Evolutionary conservation across 2,113 vertebrate genomes (phyloP), one percentile per base, ranked within the genome.

Genomic region (Caranx ignobilis): DNA sequence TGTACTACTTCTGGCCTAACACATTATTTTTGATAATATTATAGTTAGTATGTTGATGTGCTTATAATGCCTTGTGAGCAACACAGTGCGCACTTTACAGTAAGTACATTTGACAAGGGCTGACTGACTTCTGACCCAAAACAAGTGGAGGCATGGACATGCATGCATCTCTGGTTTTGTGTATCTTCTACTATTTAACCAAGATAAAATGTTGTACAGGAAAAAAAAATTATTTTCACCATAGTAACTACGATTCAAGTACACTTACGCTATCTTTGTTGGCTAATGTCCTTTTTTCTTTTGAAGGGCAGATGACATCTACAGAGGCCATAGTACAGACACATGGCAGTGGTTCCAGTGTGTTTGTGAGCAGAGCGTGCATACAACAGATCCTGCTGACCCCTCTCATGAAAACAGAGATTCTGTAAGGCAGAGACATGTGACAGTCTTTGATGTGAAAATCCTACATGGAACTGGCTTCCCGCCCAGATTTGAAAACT

Each of bases 361-460:
- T 68, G 73, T 87, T 41, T 75, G 69, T 73, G 66, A 86, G 60
- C 70, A 87, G 71, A 68, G 50, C 37, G 37, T 75, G 26, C 60
- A 74, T 69, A 67, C 16, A 62, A 61, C 26, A 34, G 34, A 82
- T 74, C 69, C 70, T 77, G 50, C 76, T 72, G 82, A 83, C 74
- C 67, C 41, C 9, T 45, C 56, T 93, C 18, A 89, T 93, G 86
- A 89, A 91, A 85, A 90, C 88, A 87, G 56, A 89, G 91, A 94
- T 93, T 95, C 93, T 82, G 57, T 95, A 95, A 96, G 96, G 95
- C 94, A 96, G 92, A 92, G 79, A 94, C 91, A 95, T 77, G 77
- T 89, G 84, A 95, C 92, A 89, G 92, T 94, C 91, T 93, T 86
- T 83, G 86, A 86, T 95, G 61, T 84, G 93, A 89, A 93, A 94